phyloP scores from a whole-genome alignment of 2,113 vertebrate species.

The Macroglossus sobrinus region DNA sequence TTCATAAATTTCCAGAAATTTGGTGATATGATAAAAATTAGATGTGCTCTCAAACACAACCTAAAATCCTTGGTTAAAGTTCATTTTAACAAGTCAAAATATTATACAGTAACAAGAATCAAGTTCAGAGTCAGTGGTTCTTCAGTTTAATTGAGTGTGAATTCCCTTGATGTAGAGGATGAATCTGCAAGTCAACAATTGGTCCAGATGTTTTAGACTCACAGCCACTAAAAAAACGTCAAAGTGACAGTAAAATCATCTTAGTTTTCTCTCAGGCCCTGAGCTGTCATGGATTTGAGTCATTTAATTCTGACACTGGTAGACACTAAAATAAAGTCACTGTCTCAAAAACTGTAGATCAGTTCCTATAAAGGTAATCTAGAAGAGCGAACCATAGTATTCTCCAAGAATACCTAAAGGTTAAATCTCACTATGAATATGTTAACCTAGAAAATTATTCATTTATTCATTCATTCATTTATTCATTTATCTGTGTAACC shows the following conservation, averaged over 20 bases:
- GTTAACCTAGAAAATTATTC: neutral
- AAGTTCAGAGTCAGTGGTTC: constrained; percentile 17
- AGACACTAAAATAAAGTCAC: neutral
- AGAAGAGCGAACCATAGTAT: neutral
- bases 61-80: neutral
- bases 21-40: neutral
- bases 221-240: constrained; percentile 49
- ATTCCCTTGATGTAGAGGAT: neutral
- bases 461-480: neutral
- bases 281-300: neutral
- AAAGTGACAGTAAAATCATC: constrained; percentile 33
- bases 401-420: neutral
- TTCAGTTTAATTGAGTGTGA: neutral
- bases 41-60: neutral
- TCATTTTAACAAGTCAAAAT: neutral
- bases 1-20: neutral
- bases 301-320: neutral
- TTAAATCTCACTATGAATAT: neutral
- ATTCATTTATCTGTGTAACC: neutral
- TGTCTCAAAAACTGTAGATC: neutral
- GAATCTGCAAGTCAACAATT: neutral
- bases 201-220: neutral
- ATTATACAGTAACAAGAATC: constrained; percentile 15
- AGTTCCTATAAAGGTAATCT: neutral
- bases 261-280: neutral